Evolutionary conservation across 2,888 invertebrate species (phyloP), one percentile per base, ranked within the genome.

Genomic region (Protophormia terraenovae): DNA sequence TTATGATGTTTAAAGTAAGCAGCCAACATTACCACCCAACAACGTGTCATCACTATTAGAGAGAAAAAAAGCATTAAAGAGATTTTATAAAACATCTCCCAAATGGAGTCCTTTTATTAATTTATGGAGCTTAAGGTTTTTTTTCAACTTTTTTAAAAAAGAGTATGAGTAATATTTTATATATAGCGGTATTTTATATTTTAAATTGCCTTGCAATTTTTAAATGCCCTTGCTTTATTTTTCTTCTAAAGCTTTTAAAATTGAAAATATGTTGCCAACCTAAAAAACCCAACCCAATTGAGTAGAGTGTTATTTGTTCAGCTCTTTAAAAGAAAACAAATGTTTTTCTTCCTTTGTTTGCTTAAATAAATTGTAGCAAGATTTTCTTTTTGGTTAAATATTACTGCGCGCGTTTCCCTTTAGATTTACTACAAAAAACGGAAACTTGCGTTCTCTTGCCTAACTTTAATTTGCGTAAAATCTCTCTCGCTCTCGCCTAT

Each of bases 181-280:
- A 22, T n/a, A n/a, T 41, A 12, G 29, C 29, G 29, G 10, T 27
- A 64, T 62, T 79, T 72, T 55, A 2, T 45, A 41, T n/a, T n/a
- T n/a, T 24, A 14, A 64, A 73, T 16, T 38, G 64, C 45, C 19
- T 66, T 66, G 66, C 47, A 83, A 38, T 58, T 38, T 45, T 41
- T 32, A 62, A 45, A 35, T 76, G 75, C 60, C 38, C 76, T 77
- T 67, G 67, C 60, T 78, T 71, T 53, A 22, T 50, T 71, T 64
- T 55, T 53, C n/a, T n/a, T n/a, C n/a, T n/a, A n/a, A n/a, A n/a
- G n/a, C n/a, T 69, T 45, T 73, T 66, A 14, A 10, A 27, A 35
- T 27, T 29, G n/a, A 55, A 84, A 47, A 55, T 58, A 75, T 71
- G 84, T 84, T 84, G 79, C 84, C 79, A 84, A 84, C 79, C 79